Evolutionary conservation across 2,888 invertebrate species (phyloP).

Genomic region (Atethmia centrago): DNA sequence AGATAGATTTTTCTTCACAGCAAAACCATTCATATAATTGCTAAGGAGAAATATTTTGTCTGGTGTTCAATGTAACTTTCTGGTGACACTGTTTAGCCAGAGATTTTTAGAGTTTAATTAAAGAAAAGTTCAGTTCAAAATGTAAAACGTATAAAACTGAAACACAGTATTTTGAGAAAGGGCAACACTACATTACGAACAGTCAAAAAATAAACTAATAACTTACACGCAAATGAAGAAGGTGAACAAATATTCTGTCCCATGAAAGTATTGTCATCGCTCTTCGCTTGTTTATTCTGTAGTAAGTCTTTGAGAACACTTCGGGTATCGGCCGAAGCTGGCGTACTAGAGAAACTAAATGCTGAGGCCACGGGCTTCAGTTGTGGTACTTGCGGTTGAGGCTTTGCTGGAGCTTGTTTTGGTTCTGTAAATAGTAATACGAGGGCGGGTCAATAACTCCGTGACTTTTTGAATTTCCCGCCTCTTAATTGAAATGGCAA

Average conservation of each 20-base stretch:
- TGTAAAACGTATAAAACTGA: not conserved
- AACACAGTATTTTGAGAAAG: not conserved
- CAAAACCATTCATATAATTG: not conserved
- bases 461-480: no score
- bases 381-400: conserved; percentile 44
- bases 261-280: conserved; percentile 80
- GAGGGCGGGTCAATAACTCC: no score
- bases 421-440: conserved; percentile 45
- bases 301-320: conserved; percentile 80
- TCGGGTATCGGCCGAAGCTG: conserved; percentile 70
- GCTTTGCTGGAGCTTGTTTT: conserved; percentile 68
- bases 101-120: not conserved
- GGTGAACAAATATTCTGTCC: conserved; percentile 87
- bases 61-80: not conserved
- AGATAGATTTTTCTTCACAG: not conserved
- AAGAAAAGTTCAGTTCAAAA: not conserved
- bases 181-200: not conserved
- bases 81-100: not conserved
- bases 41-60: not conserved
- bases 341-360: conserved; percentile 48
- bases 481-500: no score
- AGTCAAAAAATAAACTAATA: no score
- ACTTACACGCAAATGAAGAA: conserved; percentile 79
- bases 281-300: conserved; percentile 77
- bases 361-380: conserved; percentile 52